Conservation (phyloP, 64 coral and sea anemone species). For the Pocillopora damicornis region DNA sequence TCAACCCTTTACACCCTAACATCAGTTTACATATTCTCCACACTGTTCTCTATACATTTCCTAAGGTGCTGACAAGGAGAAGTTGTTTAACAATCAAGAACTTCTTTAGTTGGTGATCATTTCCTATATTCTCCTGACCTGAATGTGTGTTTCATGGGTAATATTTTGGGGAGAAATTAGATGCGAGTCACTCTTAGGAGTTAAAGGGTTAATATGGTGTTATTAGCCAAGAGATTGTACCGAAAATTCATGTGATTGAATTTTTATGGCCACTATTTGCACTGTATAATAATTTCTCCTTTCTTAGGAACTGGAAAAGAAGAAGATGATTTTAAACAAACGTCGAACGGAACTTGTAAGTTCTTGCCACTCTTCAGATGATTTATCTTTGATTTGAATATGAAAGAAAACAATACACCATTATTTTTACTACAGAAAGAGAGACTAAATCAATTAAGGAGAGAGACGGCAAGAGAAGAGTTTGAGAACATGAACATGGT, state of each 20-base stretch:
- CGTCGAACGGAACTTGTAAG: constrained; percentile 71
- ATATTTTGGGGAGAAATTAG: too few relatives aligned
- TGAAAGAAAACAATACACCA: not conserved
- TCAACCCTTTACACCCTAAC: not conserved
- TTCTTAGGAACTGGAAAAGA: constrained; percentile 76
- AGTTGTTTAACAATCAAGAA: too few relatives aligned
- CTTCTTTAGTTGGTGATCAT: too few relatives aligned
- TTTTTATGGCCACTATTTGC: not conserved
- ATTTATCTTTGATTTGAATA: too few relatives aligned
- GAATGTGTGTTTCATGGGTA: too few relatives aligned
- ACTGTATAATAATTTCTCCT: not conserved
- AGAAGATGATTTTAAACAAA: constrained; percentile 84
- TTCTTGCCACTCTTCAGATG: not conserved
- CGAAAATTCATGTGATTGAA: not conserved
- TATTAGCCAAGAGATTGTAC: too few relatives aligned
- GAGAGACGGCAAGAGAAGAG: constrained; percentile 84
- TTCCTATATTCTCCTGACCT: too few relatives aligned
- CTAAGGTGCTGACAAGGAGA: too few relatives aligned
- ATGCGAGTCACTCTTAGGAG: too few relatives aligned
- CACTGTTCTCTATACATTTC: too few relatives aligned
- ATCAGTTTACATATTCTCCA: too few relatives aligned
- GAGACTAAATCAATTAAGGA: constrained; percentile 61
- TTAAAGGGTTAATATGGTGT: too few relatives aligned
- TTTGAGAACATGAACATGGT: constrained; percentile 95
- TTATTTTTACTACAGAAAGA: constrained; percentile 64